These are phyloP conservation scores for Tanaodytes sp. DNA, from an alignment of 2,888 invertebrate species.

Conservation along the genomic window DNA sequence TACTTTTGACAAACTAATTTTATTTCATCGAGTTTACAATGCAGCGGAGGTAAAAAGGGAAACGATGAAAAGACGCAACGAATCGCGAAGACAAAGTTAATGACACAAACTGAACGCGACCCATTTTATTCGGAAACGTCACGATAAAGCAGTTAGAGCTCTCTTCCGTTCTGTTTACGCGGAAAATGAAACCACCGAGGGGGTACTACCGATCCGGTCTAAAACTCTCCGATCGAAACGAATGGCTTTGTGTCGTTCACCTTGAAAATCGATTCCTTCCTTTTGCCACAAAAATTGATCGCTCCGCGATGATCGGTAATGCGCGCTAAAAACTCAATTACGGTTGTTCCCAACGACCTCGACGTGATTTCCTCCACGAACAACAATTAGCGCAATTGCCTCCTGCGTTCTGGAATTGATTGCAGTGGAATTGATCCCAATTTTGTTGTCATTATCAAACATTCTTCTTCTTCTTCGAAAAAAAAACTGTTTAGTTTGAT, in stretches of 20 bases:
- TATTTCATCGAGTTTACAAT: too few species aligned
- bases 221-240: constrained; percentile 48
- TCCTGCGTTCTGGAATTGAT: neutral
- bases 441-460: too few species aligned
- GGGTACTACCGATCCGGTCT: constrained; percentile 53
- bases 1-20: too few species aligned
- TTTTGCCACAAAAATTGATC: constrained; percentile 39
- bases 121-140: constrained; percentile 42
- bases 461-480: too few species aligned
- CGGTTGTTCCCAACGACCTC: constrained; percentile 13
- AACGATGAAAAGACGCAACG: too few species aligned
- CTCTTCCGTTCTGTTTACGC: constrained; percentile 56
- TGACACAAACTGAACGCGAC: too few species aligned
- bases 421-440: too few species aligned
- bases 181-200: constrained; percentile 51
- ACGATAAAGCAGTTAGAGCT: constrained; percentile 47
- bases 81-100: too few species aligned
- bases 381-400: neutral
- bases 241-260: constrained; percentile 48
- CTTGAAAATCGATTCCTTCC: constrained; percentile 50
- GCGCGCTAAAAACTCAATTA: constrained; percentile 16
- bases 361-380: neutral
- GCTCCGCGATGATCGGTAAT: constrained; percentile 21
- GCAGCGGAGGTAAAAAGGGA: too few species aligned
- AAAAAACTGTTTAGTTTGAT: too few species aligned